phyloP scores from a whole-genome alignment of 1,140 invertebrate species.

The Dryas iulia region DNA sequence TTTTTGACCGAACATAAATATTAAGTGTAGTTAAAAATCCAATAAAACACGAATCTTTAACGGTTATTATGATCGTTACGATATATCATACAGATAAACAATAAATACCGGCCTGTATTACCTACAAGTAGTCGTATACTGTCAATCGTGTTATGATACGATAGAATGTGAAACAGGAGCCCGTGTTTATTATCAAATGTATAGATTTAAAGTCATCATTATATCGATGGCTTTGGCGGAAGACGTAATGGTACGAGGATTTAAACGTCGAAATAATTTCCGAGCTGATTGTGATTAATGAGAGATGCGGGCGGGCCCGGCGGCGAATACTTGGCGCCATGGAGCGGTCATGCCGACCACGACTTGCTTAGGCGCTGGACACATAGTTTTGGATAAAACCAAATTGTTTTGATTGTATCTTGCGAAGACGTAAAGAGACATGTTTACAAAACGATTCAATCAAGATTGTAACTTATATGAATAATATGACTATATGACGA shows the following conservation, averaged over 20 bases:
- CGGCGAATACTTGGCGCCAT: conserved; percentile 57
- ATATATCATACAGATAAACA: background rate
- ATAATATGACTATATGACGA: too few relatives aligned
- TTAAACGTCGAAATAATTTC: conserved; percentile 76
- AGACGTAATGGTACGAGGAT: conserved; percentile 40
- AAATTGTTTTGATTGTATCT: background rate
- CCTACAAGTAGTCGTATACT: too few relatives aligned
- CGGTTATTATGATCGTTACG: too few relatives aligned
- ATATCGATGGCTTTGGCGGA: conserved; percentile 50
- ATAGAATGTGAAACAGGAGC: conserved; percentile 28
- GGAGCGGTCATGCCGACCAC: conserved; percentile 24
- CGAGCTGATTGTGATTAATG: conserved; percentile 77
- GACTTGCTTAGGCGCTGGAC: conserved; percentile 10
- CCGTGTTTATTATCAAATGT: conserved; percentile 20
- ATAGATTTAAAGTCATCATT: conserved; percentile 32
- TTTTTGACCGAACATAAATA: too few relatives aligned
- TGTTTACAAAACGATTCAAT: background rate
- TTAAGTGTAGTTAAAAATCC: too few relatives aligned
- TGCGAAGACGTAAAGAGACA: background rate
- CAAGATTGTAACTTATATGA: too few relatives aligned
- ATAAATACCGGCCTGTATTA: background rate
- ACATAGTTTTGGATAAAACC: background rate
- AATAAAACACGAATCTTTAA: too few relatives aligned
- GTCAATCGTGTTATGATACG: background rate
- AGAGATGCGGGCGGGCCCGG: conserved; percentile 50